Evolutionary conservation across 2,113 vertebrate species (phyloP).

Genomic region (Oryzias curvinotus): DNA sequence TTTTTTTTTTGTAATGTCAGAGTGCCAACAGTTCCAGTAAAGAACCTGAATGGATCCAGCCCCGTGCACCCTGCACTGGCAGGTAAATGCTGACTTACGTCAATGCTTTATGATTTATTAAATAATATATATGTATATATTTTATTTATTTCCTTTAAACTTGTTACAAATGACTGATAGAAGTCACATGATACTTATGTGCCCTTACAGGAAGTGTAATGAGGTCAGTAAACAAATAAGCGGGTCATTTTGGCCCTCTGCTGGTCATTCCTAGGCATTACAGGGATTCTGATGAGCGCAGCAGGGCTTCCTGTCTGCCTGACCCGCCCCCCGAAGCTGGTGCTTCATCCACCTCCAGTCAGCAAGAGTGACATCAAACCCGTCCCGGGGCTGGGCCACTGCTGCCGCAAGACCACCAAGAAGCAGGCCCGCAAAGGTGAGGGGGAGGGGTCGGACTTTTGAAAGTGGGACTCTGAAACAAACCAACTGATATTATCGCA

Average conservation of each 20-base stretch:
- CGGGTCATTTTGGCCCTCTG: slow-evolving; percentile 16
- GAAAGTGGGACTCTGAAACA: too few species aligned
- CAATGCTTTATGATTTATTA: neutral
- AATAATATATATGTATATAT: too few species aligned
- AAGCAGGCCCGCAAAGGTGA: slow-evolving; percentile 93
- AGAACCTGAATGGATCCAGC: slow-evolving; percentile 92
- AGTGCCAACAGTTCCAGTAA: slow-evolving; percentile 92
- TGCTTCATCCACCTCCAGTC: slow-evolving; percentile 92
- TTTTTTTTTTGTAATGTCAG: slow-evolving; percentile 59
- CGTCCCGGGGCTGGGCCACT: slow-evolving; percentile 90
- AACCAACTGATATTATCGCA: neutral
- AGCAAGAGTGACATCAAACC: slow-evolving; percentile 95
- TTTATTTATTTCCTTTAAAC: too few species aligned
- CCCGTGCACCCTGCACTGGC: slow-evolving; percentile 91
- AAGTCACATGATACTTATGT: neutral
- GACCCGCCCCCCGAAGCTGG: slow-evolving; percentile 90
- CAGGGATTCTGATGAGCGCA: slow-evolving; percentile 93
- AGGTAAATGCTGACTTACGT: slow-evolving; percentile 65
- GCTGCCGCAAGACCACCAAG: slow-evolving; percentile 93
- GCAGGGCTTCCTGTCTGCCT: slow-evolving; percentile 92
- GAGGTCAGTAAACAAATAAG: neutral
- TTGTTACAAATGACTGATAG: too few species aligned
- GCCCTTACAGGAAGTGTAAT: neutral
- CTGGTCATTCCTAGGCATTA: slow-evolving; percentile 81
- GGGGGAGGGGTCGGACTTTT: neutral